Conservation (phyloP, 2,113 vertebrate species). For the Sula dactylatra region DNA sequence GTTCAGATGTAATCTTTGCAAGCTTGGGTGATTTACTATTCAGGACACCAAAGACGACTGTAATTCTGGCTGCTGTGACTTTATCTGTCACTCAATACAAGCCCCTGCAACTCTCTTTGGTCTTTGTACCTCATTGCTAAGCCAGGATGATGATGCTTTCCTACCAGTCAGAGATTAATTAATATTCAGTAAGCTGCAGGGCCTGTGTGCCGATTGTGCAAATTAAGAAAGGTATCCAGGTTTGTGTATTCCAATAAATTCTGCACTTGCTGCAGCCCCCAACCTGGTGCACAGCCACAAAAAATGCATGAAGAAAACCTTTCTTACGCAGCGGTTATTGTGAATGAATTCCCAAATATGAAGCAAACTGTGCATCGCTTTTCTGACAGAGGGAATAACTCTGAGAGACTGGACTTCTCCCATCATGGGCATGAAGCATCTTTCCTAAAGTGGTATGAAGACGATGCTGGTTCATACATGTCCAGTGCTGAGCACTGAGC, state of each 20-base stretch:
- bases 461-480: accelerated
- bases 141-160: background rate
- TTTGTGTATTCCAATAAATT: background rate
- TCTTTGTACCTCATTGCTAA: background rate
- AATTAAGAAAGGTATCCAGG: background rate
- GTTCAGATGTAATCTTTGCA: background rate
- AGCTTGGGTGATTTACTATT: background rate
- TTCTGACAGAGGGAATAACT: background rate
- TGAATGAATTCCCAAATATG: background rate
- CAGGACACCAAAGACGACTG: background rate
- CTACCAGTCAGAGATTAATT: background rate
- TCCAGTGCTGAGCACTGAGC: background rate
- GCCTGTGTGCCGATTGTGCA: background rate
- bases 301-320: background rate
- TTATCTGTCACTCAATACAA: background rate
- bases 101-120: background rate
- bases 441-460: background rate
- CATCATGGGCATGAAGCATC: background rate
- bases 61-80: background rate
- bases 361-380: background rate
- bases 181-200: background rate
- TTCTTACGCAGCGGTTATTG: background rate
- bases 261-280: background rate
- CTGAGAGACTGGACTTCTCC: background rate
- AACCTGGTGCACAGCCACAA: background rate